A percentile compares a stretch with the other conserved stretches of the same genome.
Evolutionary conservation across 53 echinoderm and acorn worm species (phyloP).

Genomic region (Pentamera pediparva): DNA sequence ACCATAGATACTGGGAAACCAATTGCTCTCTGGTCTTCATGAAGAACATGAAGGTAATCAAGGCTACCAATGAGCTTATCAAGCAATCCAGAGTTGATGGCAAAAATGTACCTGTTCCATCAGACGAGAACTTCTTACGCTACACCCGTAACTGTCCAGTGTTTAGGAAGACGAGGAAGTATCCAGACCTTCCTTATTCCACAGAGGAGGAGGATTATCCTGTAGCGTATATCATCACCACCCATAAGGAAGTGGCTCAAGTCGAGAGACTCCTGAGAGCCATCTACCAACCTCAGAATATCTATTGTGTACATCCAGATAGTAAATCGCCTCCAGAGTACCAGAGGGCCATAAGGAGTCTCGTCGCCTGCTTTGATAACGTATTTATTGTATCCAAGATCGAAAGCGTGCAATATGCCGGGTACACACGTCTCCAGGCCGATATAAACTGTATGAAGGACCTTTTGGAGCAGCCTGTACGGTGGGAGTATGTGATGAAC

Average conservation of each 20-base stretch:
- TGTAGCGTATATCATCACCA: constrained; percentile 67
- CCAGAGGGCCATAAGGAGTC: constrained; percentile 55
- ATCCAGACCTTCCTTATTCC: constrained; percentile 60
- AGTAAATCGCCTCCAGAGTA: constrained; percentile 51
- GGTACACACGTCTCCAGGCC: constrained; percentile 77
- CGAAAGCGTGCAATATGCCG: constrained; percentile 80
- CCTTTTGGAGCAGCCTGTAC: constrained; percentile 30
- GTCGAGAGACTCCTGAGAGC: constrained; percentile 78
- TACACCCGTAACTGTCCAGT: constrained; percentile 64
- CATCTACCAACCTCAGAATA: constrained; percentile 89
- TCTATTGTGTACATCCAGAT: constrained; percentile 92
- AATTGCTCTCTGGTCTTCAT: constrained; percentile 64
- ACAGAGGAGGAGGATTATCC: constrained; percentile 70
- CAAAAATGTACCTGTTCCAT: constrained; percentile 56
- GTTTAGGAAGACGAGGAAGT: constrained; percentile 41
- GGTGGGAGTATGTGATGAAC: constrained; percentile 78
- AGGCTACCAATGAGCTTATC: constrained; percentile 40
- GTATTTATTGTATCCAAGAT: constrained; percentile 83
- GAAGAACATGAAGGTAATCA: constrained; percentile 33
- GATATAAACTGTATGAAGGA: constrained; percentile 95
- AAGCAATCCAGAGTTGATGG: constrained; percentile 28
- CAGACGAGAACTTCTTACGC: constrained; percentile 45
- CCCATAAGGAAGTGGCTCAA: constrained; percentile 72
- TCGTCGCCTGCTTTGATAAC: constrained; percentile 80
- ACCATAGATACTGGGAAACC: constrained; percentile 60